A percentile compares a stretch with the other conserved stretches of the same genome.
phyloP scores from a whole-genome alignment of 1,140 invertebrate species.

The Monomorium pharaonis region DNA sequence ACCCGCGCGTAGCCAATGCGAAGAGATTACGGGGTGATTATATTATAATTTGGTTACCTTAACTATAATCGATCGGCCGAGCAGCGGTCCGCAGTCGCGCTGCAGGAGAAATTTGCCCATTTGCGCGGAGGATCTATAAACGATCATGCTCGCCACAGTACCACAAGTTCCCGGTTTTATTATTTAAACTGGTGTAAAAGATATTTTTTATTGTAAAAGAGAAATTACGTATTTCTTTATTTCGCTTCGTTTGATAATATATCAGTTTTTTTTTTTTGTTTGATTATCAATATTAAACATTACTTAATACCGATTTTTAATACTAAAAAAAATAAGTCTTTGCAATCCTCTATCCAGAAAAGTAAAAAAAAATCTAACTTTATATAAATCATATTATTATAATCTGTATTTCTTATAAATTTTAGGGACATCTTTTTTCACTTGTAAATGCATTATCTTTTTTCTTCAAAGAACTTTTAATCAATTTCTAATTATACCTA shows the following conservation, averaged over 20 bases:
- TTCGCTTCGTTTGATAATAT: not conserved
- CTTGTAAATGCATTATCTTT: not conserved
- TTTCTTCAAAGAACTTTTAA: not conserved
- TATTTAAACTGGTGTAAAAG: not conserved
- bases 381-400: no score
- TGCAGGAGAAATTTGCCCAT: conserved; percentile 35
- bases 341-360: not conserved
- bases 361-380: no score
- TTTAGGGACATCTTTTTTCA: not conserved
- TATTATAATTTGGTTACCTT: conserved; percentile 59
- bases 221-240: not conserved
- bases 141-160: not conserved
- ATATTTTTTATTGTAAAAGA: not conserved
- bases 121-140: conserved; percentile 20
- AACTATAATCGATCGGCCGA: conserved; percentile 49
- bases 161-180: conserved; percentile 2
- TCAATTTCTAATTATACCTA: not conserved
- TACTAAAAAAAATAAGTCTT: not conserved
- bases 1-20: conserved; percentile 48
- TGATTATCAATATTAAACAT: not conserved
- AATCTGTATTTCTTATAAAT: not conserved
- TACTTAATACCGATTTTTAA: not conserved
- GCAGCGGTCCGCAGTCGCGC: not conserved
- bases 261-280: not conserved
- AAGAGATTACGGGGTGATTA: conserved; percentile 57